These are phyloP conservation scores for Caloenas nicobarica DNA, from an alignment of 2,113 vertebrate species.

Conservation along the genomic window DNA sequence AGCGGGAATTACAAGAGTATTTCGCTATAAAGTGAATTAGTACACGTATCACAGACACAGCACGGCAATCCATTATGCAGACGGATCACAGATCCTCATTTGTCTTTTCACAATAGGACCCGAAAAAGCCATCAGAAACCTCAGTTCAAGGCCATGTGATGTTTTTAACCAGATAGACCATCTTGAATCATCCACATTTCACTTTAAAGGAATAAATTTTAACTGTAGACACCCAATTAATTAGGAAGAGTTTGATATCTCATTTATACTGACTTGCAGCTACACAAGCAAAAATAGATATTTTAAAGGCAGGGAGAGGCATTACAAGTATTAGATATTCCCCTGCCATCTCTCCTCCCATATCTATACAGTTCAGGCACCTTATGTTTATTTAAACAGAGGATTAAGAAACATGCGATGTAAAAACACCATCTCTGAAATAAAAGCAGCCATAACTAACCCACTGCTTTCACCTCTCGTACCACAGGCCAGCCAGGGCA, in stretches of 20 bases:
- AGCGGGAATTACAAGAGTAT: not conserved
- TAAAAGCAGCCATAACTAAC: not conserved
- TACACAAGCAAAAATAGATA: rapidly evolving
- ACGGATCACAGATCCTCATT: not conserved
- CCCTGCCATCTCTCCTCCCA: not conserved
- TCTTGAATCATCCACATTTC: not conserved
- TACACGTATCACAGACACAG: not conserved
- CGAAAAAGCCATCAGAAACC: not conserved
- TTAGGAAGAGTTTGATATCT: not conserved
- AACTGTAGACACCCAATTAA: not conserved
- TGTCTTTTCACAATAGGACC: not conserved
- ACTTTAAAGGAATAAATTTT: not conserved
- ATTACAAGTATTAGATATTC: not conserved
- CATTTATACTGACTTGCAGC: not conserved
- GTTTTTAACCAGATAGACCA: not conserved
- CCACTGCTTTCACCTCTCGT: not conserved
- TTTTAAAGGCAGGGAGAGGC: not conserved
- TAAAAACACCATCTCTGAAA: not conserved
- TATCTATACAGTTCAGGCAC: not conserved
- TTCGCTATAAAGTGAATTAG: constrained; percentile 15
- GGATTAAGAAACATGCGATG: not conserved
- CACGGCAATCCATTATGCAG: not conserved
- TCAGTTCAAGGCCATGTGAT: not conserved
- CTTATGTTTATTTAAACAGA: not conserved
- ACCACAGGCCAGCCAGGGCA: not conserved